phyloP scores from a whole-genome alignment of 2,113 vertebrate species.

The Notarius quadriscutis region DNA sequence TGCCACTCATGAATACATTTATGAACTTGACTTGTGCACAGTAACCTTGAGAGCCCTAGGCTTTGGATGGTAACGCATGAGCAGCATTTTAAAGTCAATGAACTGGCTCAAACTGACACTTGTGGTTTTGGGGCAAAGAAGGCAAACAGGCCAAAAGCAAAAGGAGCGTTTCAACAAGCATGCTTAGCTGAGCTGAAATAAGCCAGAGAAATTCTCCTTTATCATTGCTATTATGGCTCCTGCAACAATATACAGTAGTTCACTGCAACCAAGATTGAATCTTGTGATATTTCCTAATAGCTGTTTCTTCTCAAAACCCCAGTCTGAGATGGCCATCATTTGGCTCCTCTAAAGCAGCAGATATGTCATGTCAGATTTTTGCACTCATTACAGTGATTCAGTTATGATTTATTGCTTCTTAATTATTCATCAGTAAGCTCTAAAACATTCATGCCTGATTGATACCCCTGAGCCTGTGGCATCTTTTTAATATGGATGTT shows the following conservation, averaged over 20 bases:
- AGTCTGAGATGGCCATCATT: neutral
- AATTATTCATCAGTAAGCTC: slow-evolving; percentile 58
- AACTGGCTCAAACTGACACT: slow-evolving; percentile 39
- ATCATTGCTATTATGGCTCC: neutral
- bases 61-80: slow-evolving; percentile 21
- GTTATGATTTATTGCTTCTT: slow-evolving; percentile 57
- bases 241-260: neutral
- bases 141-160: slow-evolving; percentile 19
- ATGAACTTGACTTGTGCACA: slow-evolving; percentile 35
- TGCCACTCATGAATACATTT: slow-evolving; percentile 44
- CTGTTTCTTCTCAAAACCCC: neutral
- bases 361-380: slow-evolving; percentile 42
- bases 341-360: slow-evolving; percentile 24
- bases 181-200: neutral
- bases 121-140: slow-evolving; percentile 33
- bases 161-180: neutral
- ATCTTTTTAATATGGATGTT: slow-evolving; percentile 53
- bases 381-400: slow-evolving; percentile 53
- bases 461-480: slow-evolving; percentile 49
- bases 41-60: slow-evolving; percentile 30
- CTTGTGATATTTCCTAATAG: neutral
- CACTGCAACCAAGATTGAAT: slow-evolving; percentile 10
- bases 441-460: slow-evolving; percentile 57
- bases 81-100: slow-evolving; percentile 39
- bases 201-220: neutral